Evolutionary conservation across 2,888 invertebrate species (phyloP), one percentile per base, ranked within the genome.

Genomic region (Rhingia campestris): DNA sequence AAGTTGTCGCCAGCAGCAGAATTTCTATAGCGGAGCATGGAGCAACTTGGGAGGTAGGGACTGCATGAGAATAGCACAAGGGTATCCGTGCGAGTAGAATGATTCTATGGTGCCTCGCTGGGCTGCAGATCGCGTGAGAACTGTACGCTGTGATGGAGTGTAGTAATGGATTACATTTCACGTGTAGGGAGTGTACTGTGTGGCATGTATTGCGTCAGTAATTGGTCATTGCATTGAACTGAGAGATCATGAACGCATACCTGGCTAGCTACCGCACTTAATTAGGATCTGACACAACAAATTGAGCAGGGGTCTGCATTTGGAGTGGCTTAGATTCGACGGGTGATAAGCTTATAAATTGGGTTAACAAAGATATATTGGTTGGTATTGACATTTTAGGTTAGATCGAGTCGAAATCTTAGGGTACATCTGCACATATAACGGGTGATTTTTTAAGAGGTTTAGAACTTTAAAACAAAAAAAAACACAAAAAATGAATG

Each of bases 1-100:
- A 80, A 61, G 69, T 70, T 80, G 84, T 84, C 84, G 84, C 84
- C 84, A 70, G 32, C 59, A 74, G 74, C 74, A 12, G 9, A 41
- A 64, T 30, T 4, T n/a, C 22, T 22, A 22, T 22, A 10, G 33
- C 5, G 12, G 9, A 35, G 32, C 9, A 10, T 9, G 39, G 14
- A 6, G 30, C 61, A 30, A 58, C 73, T 56, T 59, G 37, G 69
- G 63, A 54, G 84, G 69, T 84, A 14, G 12, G 14, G 9, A 66
- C n/a, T 63, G 54, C 54, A 56, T 56, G 81, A 54, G 54, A 43
- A 54, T 53, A 76, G 54, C 5, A 66, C 56, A 56, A 41, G 67
- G 49, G 69, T 63, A 69, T 69, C 67, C 43, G 33, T 47, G 7
- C n/a, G 22, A 22, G 12, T 54, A 69, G 80, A 80, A 80, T 47